These are phyloP conservation scores for Mya arenaria DNA, from an alignment of 1,140 invertebrate species.

Conservation along the genomic window DNA sequence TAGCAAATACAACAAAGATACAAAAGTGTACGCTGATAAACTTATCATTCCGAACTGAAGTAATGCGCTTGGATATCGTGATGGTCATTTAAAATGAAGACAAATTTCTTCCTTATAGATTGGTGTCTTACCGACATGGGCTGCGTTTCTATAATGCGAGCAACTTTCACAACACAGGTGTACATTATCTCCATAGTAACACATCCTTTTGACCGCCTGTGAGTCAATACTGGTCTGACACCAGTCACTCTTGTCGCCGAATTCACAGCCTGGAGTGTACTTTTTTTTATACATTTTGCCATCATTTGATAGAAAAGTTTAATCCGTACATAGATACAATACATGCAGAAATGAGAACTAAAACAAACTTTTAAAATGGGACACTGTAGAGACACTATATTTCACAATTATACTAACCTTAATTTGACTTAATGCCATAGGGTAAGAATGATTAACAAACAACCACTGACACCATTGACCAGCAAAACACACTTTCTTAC, in stretches of 20 bases:
- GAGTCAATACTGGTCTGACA: slow-evolving; percentile 28
- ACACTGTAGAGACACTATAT: not conserved
- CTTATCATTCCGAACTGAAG: not conserved
- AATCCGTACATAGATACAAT: too few species aligned
- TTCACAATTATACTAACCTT: not conserved
- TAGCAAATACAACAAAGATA: not conserved
- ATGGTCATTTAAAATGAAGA: not conserved
- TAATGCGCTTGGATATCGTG: not conserved
- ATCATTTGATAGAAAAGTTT: too few species aligned
- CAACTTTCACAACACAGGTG: slow-evolving; percentile 50
- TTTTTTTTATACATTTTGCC: too few species aligned
- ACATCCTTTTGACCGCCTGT: slow-evolving; percentile 12
- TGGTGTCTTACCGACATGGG: slow-evolving; percentile 25
- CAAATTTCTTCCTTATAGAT: not conserved
- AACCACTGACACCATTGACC: not conserved
- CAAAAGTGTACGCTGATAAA: not conserved
- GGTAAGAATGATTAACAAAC: not conserved
- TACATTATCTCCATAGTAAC: slow-evolving; percentile 48
- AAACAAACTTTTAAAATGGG: not conserved
- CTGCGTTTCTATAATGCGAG: slow-evolving; percentile 29
- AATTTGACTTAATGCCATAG: not conserved
- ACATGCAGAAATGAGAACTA: not conserved
- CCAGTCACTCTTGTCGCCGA: slow-evolving; percentile 56
- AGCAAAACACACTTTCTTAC: not conserved
- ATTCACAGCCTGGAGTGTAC: slow-evolving; percentile 43